Percentiles rank a stretch among this genome's conserved stretches.
Evolutionary conservation across 1,140 invertebrate species (phyloP).

Genomic region (Procambarus virginalis): DNA sequence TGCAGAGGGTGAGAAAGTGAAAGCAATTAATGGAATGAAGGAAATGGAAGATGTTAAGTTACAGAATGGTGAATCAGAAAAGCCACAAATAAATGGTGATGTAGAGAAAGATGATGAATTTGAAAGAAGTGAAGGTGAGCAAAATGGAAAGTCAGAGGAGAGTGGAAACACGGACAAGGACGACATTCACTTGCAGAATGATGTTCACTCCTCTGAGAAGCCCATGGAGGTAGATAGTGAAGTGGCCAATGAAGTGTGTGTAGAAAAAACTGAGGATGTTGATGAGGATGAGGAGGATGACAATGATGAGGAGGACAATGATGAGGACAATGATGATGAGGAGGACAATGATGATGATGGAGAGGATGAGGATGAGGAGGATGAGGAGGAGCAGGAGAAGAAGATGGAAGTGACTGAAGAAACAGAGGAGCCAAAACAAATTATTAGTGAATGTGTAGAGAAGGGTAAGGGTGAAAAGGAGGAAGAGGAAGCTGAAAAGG

Average conservation of each 20-base stretch:
- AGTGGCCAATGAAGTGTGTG: background rate
- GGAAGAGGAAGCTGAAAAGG: conserved; percentile 5
- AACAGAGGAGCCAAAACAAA: background rate
- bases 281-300: background rate
- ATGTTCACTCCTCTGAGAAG: background rate
- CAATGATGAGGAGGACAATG: background rate
- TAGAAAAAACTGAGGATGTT: background rate
- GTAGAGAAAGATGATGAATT: conserved; percentile 29
- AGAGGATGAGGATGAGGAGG: background rate
- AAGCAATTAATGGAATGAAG: conserved; percentile 58
- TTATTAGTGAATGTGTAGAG: no score
- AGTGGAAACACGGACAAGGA: background rate
- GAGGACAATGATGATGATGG: background rate
- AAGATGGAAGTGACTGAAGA: conserved; percentile 11
- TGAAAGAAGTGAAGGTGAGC: background rate
- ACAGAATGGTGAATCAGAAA: conserved; percentile 57
- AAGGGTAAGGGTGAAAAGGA: background rate
- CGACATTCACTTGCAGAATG: background rate
- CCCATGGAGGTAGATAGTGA: background rate
- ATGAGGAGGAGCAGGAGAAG: background rate
- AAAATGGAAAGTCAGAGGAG: background rate
- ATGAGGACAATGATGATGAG: background rate
- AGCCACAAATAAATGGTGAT: conserved; percentile 60
- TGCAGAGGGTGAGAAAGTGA: conserved; percentile 56
- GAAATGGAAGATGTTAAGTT: conserved; percentile 44